Conservation (phyloP, 2,113 vertebrate genomes). For the Enhydra lutris region DNA sequence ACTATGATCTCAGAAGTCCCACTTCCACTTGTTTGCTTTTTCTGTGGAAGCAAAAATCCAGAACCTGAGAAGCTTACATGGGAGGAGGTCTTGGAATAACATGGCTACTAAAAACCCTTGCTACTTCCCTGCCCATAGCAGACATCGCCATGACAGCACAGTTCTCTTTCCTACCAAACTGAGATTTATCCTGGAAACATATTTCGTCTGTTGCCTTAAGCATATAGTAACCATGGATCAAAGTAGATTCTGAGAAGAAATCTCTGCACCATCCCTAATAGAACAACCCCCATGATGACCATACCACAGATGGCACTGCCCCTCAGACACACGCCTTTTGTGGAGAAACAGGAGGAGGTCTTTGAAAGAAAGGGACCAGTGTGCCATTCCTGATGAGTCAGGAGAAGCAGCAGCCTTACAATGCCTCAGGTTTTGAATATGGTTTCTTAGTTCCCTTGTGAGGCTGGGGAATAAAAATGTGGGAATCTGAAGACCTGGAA, state of each 20-base stretch:
- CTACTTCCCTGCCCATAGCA: not conserved
- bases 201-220: not conserved
- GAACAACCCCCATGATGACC: not conserved
- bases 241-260: not conserved
- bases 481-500: not conserved
- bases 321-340: not conserved
- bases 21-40: not conserved
- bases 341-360: not conserved
- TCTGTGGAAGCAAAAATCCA: not conserved
- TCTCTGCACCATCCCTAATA: not conserved
- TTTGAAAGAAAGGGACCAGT: not conserved
- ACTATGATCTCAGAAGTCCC: not conserved
- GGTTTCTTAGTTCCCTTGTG: not conserved
- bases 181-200: not conserved
- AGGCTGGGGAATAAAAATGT: not conserved
- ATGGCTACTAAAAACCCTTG: not conserved
- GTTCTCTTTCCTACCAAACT: not conserved
- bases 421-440: not conserved
- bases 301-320: rapidly evolving
- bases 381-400: not conserved
- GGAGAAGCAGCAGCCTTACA: not conserved
- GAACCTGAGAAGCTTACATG: not conserved
- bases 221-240: not conserved
- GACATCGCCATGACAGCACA: not conserved
- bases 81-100: not conserved